A percentile compares a stretch with the other conserved stretches of the same genome.
Conservation (phyloP, 1,140 invertebrate species). For the Papilio dardanus region DNA sequence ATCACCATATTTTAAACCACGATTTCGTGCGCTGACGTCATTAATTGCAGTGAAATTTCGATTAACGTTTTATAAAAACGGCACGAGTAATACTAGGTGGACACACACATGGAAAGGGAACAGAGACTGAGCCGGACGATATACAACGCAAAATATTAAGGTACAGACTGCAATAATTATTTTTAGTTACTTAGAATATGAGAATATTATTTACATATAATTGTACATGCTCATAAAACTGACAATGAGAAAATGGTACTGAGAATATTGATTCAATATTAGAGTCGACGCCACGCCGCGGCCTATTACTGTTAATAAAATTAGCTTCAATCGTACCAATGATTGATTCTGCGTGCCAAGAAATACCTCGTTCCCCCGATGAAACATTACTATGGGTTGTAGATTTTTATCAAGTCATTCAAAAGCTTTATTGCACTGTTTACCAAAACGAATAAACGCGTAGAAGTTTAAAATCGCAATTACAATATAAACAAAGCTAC, state of each 20-base stretch:
- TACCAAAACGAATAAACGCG: conserved; percentile 37
- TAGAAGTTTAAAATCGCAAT: conserved; percentile 30
- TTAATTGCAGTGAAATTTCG: conserved; percentile 16
- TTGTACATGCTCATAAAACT: not conserved
- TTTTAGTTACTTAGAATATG: not conserved
- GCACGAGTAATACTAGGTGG: not conserved
- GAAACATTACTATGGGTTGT: not conserved
- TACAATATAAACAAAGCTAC: conserved; percentile 40
- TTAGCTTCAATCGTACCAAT: conserved; percentile 9
- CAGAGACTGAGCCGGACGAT: no score
- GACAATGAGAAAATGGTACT: not conserved
- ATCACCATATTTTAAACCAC: conserved; percentile 8
- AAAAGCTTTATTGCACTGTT: conserved; percentile 20
- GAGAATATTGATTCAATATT: conserved; percentile 4
- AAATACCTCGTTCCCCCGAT: not conserved
- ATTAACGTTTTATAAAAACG: not conserved
- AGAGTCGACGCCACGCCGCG: not conserved
- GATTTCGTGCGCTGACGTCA: conserved; percentile 28
- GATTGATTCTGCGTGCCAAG: conserved; percentile 4
- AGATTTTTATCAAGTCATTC: not conserved
- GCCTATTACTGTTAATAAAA: not conserved
- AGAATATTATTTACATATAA: conserved; percentile 18
- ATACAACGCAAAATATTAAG: no score
- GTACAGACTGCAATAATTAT: no score
- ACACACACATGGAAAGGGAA: not conserved